Conservation (phyloP, 1,140 invertebrate species). For the Drosophila ficusphila region DNA sequence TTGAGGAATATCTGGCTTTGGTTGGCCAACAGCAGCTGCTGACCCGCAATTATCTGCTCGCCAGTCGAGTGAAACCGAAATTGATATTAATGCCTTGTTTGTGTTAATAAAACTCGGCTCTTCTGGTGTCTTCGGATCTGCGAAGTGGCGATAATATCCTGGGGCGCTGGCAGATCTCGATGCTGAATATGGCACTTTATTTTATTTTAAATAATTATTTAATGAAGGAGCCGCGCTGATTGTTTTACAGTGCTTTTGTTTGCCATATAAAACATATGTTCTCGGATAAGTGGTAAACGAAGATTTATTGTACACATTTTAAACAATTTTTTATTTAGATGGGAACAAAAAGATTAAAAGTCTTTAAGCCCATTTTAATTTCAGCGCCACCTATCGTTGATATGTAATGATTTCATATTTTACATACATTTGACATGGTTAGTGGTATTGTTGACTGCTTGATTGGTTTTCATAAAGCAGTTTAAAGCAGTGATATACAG, state of each 20-base stretch:
- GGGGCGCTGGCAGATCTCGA: background rate
- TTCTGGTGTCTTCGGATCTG: background rate
- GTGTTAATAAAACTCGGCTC: constrained; percentile 67
- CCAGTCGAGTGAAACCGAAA: constrained; percentile 61
- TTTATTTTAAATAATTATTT: constrained; percentile 41
- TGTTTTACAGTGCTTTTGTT: background rate
- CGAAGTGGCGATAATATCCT: constrained; percentile 4
- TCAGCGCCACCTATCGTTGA: background rate
- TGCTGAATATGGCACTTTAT: constrained; percentile 2
- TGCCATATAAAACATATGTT: background rate
- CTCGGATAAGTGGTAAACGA: background rate
- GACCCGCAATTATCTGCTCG: constrained; percentile 59
- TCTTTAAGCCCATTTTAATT: too few species aligned
- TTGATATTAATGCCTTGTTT: constrained; percentile 78
- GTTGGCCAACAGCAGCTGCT: constrained; percentile 48
- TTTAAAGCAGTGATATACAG: background rate
- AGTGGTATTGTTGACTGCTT: background rate
- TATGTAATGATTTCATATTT: too few species aligned
- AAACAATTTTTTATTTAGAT: too few species aligned
- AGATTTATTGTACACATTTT: background rate
- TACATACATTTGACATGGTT: background rate
- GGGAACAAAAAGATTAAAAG: too few species aligned
- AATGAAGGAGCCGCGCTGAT: background rate
- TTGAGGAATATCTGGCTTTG: background rate
- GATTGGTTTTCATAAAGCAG: background rate